Percentiles rank a stretch among this genome's conserved stretches.
These are phyloP conservation scores for Lycia hirtaria DNA, from an alignment of 2,888 invertebrate species.

Conservation along the genomic window DNA sequence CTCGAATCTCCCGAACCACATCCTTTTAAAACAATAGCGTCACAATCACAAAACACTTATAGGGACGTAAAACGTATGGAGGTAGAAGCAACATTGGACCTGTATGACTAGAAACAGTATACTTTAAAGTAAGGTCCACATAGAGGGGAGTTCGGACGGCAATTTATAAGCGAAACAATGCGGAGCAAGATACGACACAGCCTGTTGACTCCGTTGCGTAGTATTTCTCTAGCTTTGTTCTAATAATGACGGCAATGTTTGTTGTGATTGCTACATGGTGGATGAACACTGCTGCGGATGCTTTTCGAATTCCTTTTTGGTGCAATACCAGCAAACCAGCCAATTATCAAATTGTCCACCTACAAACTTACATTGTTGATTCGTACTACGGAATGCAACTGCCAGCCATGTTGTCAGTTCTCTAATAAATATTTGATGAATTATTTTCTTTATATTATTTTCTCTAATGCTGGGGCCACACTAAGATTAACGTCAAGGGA, in stretches of 20 bases:
- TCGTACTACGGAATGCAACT: too few species aligned
- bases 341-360: neutral
- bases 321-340: slow-evolving; percentile 10
- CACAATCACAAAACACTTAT: slow-evolving; percentile 26
- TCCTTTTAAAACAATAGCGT: slow-evolving; percentile 32
- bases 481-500: too few species aligned
- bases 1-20: slow-evolving; percentile 41
- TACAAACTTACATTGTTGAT: neutral
- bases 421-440: too few species aligned
- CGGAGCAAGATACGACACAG: slow-evolving; percentile 73
- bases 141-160: slow-evolving; percentile 71
- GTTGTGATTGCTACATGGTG: slow-evolving; percentile 69
- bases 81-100: slow-evolving; percentile 32
- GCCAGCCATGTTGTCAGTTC: too few species aligned
- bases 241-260: slow-evolving; percentile 73
- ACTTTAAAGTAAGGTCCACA: slow-evolving; percentile 59
- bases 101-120: slow-evolving; percentile 47
- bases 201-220: slow-evolving; percentile 75
- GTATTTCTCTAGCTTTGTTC: slow-evolving; percentile 77
- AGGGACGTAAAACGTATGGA: slow-evolving; percentile 14
- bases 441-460: too few species aligned
- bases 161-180: slow-evolving; percentile 76
- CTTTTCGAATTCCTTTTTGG: slow-evolving; percentile 51
- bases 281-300: slow-evolving; percentile 57
- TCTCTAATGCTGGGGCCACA: too few species aligned